phyloP scores from a whole-genome alignment of 2,113 vertebrate genomes.

The Pseudonaja textilis region DNA sequence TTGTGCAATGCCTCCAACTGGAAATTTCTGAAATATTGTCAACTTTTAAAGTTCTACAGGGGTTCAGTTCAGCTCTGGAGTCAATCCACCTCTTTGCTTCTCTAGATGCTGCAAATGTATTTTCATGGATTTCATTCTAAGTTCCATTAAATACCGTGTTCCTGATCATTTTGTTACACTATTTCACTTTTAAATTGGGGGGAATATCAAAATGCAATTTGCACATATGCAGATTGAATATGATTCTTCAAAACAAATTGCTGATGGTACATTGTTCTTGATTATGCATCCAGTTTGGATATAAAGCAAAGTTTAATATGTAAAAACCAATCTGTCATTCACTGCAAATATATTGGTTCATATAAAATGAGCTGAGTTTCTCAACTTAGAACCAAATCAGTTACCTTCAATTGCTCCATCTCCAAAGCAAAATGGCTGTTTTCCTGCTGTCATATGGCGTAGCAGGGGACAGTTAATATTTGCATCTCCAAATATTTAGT shows the following conservation, averaged over 20 bases:
- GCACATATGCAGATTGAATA: not conserved
- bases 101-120: not conserved
- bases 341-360: not conserved
- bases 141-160: not conserved
- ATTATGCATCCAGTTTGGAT: not conserved
- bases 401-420: not conserved
- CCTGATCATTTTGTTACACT: not conserved
- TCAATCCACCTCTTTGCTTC: not conserved
- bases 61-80: not conserved
- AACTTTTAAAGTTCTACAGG: not conserved
- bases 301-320: not conserved
- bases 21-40: not conserved
- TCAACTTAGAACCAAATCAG: not conserved
- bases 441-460: not conserved
- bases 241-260: not conserved
- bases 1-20: not conserved
- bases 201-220: not conserved
- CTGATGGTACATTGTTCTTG: conserved; percentile 14
- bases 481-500: not conserved
- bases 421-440: not conserved
- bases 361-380: not conserved
- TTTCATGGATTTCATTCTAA: not conserved
- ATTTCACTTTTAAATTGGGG: not conserved
- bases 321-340: not conserved
- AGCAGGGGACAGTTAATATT: not conserved